Conservation (phyloP, 2,113 vertebrate genomes). For the Sinocyclocheilus maitianheensis region DNA sequence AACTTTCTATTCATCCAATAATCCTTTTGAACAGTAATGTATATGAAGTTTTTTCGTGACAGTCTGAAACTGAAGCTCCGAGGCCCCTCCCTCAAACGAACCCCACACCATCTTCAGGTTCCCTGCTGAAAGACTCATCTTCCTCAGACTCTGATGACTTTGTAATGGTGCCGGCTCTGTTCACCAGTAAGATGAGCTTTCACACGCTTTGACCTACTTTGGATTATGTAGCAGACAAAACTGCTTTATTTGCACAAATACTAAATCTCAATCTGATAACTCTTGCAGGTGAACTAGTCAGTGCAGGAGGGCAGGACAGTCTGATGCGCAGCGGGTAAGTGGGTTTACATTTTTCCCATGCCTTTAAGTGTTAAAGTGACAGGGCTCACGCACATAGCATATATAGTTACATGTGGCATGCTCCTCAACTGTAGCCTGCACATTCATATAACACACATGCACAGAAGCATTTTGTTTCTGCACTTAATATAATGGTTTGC, state of each 20-base stretch:
- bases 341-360: not conserved
- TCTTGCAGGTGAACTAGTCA: constrained; percentile 81
- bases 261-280: not conserved
- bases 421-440: not conserved
- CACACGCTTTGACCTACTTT: not conserved
- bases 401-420: not conserved
- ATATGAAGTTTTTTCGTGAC: constrained; percentile 54
- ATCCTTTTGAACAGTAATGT: not conserved
- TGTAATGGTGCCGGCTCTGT: constrained; percentile 89
- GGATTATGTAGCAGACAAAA: not conserved
- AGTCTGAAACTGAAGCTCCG: constrained; percentile 86
- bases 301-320: constrained; percentile 80
- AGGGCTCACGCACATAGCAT: not conserved
- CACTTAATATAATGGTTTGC: not conserved
- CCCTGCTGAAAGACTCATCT: constrained; percentile 80
- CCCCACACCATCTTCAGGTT: constrained; percentile 69
- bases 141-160: constrained; percentile 87
- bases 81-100: constrained; percentile 74
- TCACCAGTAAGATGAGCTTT: constrained; percentile 78
- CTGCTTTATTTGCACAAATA: not conserved
- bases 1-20: not conserved
- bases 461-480: not conserved
- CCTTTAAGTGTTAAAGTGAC: constrained; percentile 15
- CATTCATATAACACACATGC: not conserved
- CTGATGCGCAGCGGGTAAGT: constrained; percentile 89